These are phyloP conservation scores for Dynastes hyllus DNA, from an alignment of 2,888 invertebrate species.

Conservation along the genomic window DNA sequence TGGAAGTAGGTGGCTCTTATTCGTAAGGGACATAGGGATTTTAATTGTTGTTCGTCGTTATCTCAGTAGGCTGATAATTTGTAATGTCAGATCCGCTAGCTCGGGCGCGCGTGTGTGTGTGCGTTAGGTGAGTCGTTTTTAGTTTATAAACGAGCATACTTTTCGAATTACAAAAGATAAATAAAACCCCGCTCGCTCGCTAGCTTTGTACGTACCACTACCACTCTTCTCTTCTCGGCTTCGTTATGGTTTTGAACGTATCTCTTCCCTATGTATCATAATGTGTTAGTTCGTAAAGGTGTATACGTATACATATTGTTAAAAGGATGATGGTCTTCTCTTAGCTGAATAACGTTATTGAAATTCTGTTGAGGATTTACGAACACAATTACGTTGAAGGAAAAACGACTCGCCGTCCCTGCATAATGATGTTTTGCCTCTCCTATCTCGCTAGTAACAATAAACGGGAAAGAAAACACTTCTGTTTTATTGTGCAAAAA, in stretches of 20 bases:
- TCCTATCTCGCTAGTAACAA: background rate
- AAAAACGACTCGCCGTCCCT: slow-evolving; percentile 11
- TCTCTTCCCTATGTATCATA: background rate
- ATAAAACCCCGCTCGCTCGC: slow-evolving; percentile 22
- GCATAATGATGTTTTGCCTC: slow-evolving; percentile 29
- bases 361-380: slow-evolving; percentile 39
- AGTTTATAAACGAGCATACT: slow-evolving; percentile 59
- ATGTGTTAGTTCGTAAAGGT: background rate
- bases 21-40: slow-evolving; percentile 57
- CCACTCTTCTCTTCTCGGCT: background rate
- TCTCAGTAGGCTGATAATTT: slow-evolving; percentile 65
- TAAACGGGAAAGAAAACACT: slow-evolving; percentile 1
- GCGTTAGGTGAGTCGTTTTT: slow-evolving; percentile 64
- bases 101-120: slow-evolving; percentile 7
- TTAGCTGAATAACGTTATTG: slow-evolving; percentile 19
- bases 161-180: slow-evolving; percentile 48
- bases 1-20: slow-evolving; percentile 54
- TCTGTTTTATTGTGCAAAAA: background rate
- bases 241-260: slow-evolving; percentile 9
- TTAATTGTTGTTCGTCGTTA: slow-evolving; percentile 60
- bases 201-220: background rate
- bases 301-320: slow-evolving; percentile 18
- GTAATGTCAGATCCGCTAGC: slow-evolving; percentile 65
- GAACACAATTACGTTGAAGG: slow-evolving; percentile 30
- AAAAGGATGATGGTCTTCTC: slow-evolving; percentile 21